Base-by-base conservation (phyloP, 2,797 vertebrate genomes). In the Gymnopithys bicolor region DNA sequence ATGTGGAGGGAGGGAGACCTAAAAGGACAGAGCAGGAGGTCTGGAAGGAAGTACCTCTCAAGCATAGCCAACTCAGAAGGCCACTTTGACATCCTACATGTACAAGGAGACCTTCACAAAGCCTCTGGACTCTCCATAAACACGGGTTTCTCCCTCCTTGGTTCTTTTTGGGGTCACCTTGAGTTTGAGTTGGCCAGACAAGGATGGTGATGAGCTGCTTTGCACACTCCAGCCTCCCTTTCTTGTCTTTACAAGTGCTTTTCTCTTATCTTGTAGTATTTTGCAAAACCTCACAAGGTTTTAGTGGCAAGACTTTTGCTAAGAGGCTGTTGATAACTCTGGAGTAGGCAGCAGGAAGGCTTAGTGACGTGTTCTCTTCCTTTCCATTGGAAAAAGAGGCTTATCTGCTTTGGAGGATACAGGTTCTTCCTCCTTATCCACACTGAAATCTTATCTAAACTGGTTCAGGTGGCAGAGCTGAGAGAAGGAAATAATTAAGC, bases 401-500 rank as follows among this genome's bases (percentile, higher is more conserved):
- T 84, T 94, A 96, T 96, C 96, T 95, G 56, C 88, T 87, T 70
- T 4, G 2, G 46, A 94, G 48, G 95, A 93, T 51, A 53, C 64
- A 87, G 80, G 88, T 83, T 86, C 84, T 88, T 66, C 77, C 55
- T 96, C 84, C 88, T 96, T 97, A 97, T 97, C 97, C 60, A 5
- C 0, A 0, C 25, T 14, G 51, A 62, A 90, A 97, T 97, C 97
- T 97, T 97, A 97, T 97, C 97, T 96, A 87, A 97, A 95, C 93
- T 81, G 77, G 94, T 96, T 96, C 96, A 93, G 97, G 95, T 96
- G 93, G 94, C 67, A 28, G 94, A 94, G 92, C 75, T 33, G 83
- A 95, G 91, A 93, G 95, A 93, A 91, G 79, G 93, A 95, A 96
- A 95, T 96, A 97, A 98, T 97, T 97, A 97, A 96, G 90, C 71